These are phyloP conservation scores for Taphrorychus bicolor DNA, from an alignment of 2,888 invertebrate species.

Conservation along the genomic window DNA sequence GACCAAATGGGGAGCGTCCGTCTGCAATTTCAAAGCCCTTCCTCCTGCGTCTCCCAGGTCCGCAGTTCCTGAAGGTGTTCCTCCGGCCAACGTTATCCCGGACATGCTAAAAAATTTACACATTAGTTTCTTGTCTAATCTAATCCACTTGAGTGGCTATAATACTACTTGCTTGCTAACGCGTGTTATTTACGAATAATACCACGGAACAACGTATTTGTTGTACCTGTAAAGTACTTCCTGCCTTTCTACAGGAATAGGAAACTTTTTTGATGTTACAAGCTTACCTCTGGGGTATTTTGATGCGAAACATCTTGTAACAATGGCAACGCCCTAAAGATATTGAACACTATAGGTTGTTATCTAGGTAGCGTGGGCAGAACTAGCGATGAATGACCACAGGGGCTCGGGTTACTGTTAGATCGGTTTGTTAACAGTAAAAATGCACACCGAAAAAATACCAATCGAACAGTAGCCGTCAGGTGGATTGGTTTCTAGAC, in stretches of 20 bases:
- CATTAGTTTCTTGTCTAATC: no score
- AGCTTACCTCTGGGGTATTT: constrained; percentile 15
- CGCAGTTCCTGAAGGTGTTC: constrained; percentile 32
- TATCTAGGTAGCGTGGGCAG: neutral
- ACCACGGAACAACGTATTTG: no score
- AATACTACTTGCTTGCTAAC: neutral
- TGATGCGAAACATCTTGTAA: constrained; percentile 17
- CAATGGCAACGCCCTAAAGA: constrained; percentile 2
- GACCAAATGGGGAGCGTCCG: constrained; percentile 89
- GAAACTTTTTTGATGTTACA: neutral
- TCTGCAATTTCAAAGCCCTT: constrained; percentile 70
- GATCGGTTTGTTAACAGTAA: constrained; percentile 19
- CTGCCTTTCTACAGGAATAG: neutral
- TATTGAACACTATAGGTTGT: neutral
- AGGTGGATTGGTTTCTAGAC: constrained; percentile 15
- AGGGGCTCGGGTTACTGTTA: constrained; percentile 18
- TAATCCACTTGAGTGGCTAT: no score
- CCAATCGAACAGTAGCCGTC: constrained; percentile 2
- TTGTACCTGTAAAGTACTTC: neutral
- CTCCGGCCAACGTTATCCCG: constrained; percentile 46
- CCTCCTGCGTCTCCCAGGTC: constrained; percentile 55
- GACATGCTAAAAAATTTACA: constrained; percentile 44
- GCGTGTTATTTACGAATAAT: neutral
- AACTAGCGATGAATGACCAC: neutral
- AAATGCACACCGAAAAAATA: constrained; percentile 24